These are phyloP conservation scores for Itoplectis maculator DNA, from an alignment of 2,888 invertebrate species.

Conservation along the genomic window DNA sequence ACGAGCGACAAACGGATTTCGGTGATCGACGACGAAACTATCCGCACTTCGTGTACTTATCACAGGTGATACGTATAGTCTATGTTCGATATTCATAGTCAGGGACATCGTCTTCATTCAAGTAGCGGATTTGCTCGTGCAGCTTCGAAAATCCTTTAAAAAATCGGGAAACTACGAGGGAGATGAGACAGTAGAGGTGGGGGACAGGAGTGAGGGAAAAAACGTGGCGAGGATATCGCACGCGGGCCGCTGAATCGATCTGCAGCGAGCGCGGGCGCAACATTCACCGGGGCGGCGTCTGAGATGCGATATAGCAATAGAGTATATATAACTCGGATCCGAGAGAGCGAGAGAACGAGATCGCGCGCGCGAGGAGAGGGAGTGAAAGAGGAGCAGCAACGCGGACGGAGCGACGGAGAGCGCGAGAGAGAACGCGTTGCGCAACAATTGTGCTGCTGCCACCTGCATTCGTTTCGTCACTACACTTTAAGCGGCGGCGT, in stretches of 20 bases:
- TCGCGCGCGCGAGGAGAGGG: not conserved
- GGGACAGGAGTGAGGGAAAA: not conserved
- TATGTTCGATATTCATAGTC: too few relatives aligned
- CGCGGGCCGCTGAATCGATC: slow-evolving; percentile 51
- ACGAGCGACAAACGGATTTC: too few relatives aligned
- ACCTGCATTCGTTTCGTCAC: slow-evolving; percentile 80
- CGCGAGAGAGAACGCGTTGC: slow-evolving; percentile 68
- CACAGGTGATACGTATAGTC: too few relatives aligned
- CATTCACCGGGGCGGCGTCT: slow-evolving; percentile 70
- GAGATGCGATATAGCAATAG: slow-evolving; percentile 44
- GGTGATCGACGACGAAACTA: too few relatives aligned
- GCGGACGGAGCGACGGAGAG: slow-evolving; percentile 54
- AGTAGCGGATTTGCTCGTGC: too few relatives aligned
- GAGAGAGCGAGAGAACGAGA: slow-evolving; percentile 36
- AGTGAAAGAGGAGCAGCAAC: slow-evolving; percentile 27
- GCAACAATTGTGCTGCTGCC: slow-evolving; percentile 78
- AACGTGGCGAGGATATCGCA: slow-evolving; percentile 53
- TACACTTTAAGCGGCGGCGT: slow-evolving; percentile 73
- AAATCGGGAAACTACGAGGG: not conserved
- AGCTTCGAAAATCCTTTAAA: not conserved
- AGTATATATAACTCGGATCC: slow-evolving; percentile 2
- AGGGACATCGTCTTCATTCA: too few relatives aligned
- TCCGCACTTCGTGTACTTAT: too few relatives aligned
- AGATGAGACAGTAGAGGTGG: not conserved
- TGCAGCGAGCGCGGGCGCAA: slow-evolving; percentile 63